Evolutionary conservation across 1,140 invertebrate species (phyloP).

Genomic region (Drosophila sulfurigaster): DNA sequence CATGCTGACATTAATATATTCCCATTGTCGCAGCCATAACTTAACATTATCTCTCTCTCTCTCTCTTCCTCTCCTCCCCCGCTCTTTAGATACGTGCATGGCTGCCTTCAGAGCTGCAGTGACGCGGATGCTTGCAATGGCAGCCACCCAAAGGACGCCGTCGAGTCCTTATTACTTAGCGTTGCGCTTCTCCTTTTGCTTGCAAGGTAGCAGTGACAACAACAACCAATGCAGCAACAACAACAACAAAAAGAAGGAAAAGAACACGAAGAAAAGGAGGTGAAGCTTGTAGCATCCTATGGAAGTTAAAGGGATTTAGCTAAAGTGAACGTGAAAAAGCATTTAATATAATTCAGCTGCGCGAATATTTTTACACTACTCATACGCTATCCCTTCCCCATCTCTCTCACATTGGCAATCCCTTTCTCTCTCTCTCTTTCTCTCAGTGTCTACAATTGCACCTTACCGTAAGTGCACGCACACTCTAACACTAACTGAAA

Average conservation of each 20-base stretch:
- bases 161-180: slow-evolving; percentile 59
- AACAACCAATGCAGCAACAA: slow-evolving; percentile 19
- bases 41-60: slow-evolving; percentile 48
- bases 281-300: slow-evolving; percentile 13
- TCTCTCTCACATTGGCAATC: slow-evolving; percentile 17
- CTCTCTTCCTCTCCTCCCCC: not conserved
- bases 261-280: slow-evolving; percentile 3
- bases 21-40: slow-evolving; percentile 45
- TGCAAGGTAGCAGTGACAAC: slow-evolving; percentile 65
- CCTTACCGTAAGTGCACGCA: slow-evolving; percentile 54
- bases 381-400: slow-evolving; percentile 23
- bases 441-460: slow-evolving; percentile 71
- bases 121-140: slow-evolving; percentile 94
- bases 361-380: slow-evolving; percentile 52
- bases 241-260: slow-evolving; percentile 13
- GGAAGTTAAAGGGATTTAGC: slow-evolving; percentile 36
- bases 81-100: slow-evolving; percentile 90
- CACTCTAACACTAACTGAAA: not conserved
- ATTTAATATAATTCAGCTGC: slow-evolving; percentile 70
- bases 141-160: slow-evolving; percentile 38
- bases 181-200: slow-evolving; percentile 45
- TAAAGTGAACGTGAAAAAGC: slow-evolving; percentile 57
- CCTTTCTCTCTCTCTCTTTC: slow-evolving; percentile 30
- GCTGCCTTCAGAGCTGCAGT: slow-evolving; percentile 94
- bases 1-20: slow-evolving; percentile 43